Percentiles rank a stretch among this genome's conserved stretches.
Evolutionary conservation across 2,888 invertebrate genomes (phyloP).

Genomic region (Ceriagrion tenellum): DNA sequence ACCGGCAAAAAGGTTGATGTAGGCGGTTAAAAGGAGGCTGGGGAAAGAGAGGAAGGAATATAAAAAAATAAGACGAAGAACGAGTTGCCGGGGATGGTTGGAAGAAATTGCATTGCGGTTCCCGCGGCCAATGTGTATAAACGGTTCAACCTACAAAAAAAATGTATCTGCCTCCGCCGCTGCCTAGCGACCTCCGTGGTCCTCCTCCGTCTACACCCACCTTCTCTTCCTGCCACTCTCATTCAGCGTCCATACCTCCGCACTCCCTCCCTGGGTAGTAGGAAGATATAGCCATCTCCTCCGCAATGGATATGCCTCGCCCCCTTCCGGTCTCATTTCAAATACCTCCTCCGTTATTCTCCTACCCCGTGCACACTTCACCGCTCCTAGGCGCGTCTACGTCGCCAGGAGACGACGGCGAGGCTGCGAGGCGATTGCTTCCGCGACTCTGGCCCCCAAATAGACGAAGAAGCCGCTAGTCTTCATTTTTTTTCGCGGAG

Average conservation of each 20-base stretch:
- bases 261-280: too few species aligned
- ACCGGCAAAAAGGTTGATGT: neutral
- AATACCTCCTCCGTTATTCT: neutral
- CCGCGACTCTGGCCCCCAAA: neutral
- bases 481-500: neutral
- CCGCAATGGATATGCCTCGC: neutral
- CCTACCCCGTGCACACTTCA: too few species aligned
- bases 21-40: neutral
- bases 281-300: neutral
- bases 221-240: neutral
- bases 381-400: too few species aligned
- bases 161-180: neutral
- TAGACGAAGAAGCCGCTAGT: neutral
- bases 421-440: neutral
- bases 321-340: neutral
- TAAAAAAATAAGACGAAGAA: neutral
- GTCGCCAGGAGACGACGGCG: neutral
- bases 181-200: neutral
- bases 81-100: neutral
- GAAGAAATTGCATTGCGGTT: conserved; percentile 37
- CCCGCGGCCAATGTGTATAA: conserved; percentile 44
- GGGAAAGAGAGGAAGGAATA: neutral
- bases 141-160: conserved; percentile 26
- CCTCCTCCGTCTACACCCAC: neutral
- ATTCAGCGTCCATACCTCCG: neutral